A percentile compares a stretch with the other conserved stretches of the same genome.
Conservation (phyloP, 2,888 invertebrate genomes). For the Anorthoa munda region DNA sequence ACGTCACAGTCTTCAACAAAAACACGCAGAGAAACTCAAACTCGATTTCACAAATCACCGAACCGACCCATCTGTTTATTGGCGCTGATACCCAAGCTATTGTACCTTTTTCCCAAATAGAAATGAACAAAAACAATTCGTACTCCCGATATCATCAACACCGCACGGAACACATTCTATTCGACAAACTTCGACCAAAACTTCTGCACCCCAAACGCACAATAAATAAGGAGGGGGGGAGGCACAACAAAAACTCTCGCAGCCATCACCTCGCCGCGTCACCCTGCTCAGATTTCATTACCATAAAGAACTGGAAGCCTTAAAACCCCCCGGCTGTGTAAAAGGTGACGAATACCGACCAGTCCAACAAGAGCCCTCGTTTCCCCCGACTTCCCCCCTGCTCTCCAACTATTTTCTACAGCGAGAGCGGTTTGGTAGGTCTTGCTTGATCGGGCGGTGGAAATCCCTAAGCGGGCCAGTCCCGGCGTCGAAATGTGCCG, state of each 20-base stretch:
- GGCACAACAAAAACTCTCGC: constrained; percentile 90
- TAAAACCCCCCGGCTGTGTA: constrained; percentile 90
- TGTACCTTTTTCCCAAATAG: constrained; percentile 74
- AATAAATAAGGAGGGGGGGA: constrained; percentile 88
- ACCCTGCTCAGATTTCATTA: constrained; percentile 91
- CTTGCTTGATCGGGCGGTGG: constrained; percentile 72
- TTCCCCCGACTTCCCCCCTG: constrained; percentile 57
- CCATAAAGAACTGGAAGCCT: constrained; percentile 91
- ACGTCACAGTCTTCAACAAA: constrained; percentile 56
- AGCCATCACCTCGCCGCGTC: constrained; percentile 90
- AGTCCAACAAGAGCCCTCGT: constrained; percentile 67
- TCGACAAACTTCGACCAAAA: constrained; percentile 82
- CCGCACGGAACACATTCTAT: constrained; percentile 86
- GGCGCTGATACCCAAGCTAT: constrained; percentile 65
- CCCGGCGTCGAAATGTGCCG: constrained; percentile 91
- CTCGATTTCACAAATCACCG: constrained; percentile 68
- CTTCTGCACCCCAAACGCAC: constrained; percentile 88
- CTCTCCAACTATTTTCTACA: constrained; percentile 28
- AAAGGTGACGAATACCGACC: constrained; percentile 88
- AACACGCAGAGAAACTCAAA: constrained; percentile 59
- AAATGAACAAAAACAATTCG: constrained; percentile 79
- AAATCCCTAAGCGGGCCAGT: constrained; percentile 83
- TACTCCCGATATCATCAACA: constrained; percentile 81
- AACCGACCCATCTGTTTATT: constrained; percentile 69
- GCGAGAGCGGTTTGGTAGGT: constrained; percentile 69